A percentile compares a stretch with the other conserved stretches of the same genome.
Conservation (phyloP, 2,113 vertebrate genomes). For the Toxostoma redivivum region DNA sequence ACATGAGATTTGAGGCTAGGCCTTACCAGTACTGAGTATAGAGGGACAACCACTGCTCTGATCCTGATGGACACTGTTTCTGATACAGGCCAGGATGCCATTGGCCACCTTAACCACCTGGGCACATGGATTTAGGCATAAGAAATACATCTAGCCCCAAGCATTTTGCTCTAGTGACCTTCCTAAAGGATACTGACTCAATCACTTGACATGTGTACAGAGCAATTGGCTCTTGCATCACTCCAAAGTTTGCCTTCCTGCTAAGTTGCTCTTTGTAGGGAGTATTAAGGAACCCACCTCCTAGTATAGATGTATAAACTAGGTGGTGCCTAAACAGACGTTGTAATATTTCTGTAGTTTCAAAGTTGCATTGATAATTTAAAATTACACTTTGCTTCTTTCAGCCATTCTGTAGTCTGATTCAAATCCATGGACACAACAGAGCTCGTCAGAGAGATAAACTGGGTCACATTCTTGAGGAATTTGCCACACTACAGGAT, state of each 20-base stretch:
- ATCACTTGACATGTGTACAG: not conserved
- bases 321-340: not conserved
- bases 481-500: constrained; percentile 97
- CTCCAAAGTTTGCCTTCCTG: not conserved
- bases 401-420: constrained; percentile 96
- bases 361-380: not conserved
- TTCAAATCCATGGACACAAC: constrained; percentile 99
- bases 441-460: constrained; percentile 97
- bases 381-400: not conserved
- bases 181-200: not conserved
- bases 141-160: not conserved
- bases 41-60: not conserved
- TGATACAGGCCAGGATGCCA: not conserved
- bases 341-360: not conserved
- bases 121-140: not conserved
- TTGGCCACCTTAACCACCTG: not conserved
- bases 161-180: not conserved
- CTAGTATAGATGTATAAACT: not conserved
- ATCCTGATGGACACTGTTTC: not conserved
- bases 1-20: fast-evolving
- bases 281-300: not conserved
- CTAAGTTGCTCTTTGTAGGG: not conserved
- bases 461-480: constrained; percentile 95
- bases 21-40: not conserved
- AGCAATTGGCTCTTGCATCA: not conserved